Percentiles rank a stretch among this genome's conserved stretches.
These are phyloP conservation scores for Standfussiana lucernea DNA, from an alignment of 2,888 invertebrate genomes.

Conservation along the genomic window DNA sequence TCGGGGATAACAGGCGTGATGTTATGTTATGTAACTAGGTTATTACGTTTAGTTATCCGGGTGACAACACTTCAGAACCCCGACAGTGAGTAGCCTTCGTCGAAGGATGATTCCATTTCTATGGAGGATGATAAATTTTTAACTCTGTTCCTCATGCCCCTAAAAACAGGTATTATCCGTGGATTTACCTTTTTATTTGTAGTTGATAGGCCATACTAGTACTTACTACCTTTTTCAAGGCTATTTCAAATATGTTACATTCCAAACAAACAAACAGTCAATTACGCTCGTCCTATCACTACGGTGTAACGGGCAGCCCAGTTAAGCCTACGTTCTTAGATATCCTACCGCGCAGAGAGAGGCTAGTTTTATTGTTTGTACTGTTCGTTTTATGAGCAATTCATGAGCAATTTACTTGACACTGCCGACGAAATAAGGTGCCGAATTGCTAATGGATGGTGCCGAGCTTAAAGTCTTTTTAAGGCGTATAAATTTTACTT, in stretches of 20 bases:
- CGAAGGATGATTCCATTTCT: neutral
- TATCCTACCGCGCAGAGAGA: slow-evolving; percentile 77
- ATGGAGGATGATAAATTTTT: neutral
- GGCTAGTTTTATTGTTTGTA: slow-evolving; percentile 86
- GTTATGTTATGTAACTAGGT: too few relatives aligned
- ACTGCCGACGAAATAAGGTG: slow-evolving; percentile 66
- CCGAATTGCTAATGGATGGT: slow-evolving; percentile 66
- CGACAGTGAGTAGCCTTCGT: neutral
- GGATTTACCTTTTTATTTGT: neutral
- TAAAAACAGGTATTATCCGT: neutral
- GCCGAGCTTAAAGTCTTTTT: slow-evolving; percentile 41
- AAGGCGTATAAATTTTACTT: slow-evolving; percentile 42
- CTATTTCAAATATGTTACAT: neutral
- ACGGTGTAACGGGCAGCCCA: slow-evolving; percentile 73
- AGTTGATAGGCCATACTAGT: neutral
- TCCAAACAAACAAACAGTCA: neutral
- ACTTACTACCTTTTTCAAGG: neutral
- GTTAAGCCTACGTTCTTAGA: slow-evolving; percentile 79
- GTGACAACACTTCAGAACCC: neutral
- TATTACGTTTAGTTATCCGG: neutral
- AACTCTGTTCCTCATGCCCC: neutral
- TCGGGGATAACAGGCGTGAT: too few relatives aligned
- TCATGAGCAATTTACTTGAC: slow-evolving; percentile 75
- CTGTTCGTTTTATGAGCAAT: slow-evolving; percentile 80
- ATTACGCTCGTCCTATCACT: neutral